phyloP scores from a whole-genome alignment of 2,113 vertebrate species.

The Atherinomorus stipes region DNA sequence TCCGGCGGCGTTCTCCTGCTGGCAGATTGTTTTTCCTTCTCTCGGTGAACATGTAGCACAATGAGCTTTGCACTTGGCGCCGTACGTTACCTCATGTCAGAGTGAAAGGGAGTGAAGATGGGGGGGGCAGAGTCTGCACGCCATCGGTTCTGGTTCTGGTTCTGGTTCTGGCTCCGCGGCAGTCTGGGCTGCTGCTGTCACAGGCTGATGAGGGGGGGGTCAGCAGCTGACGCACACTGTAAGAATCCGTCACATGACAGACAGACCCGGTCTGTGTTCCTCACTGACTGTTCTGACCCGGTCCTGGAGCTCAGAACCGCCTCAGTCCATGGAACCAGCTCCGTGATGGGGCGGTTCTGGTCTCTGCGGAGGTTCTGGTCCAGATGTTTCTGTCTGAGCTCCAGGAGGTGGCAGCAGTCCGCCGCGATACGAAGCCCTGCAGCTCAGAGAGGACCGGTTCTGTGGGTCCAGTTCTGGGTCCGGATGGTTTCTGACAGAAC shows the following conservation, averaged over 20 bases:
- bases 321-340: no score
- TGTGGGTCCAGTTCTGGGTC: no score
- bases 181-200: slow-evolving; percentile 66
- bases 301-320: no score
- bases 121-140: no score
- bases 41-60: slow-evolving; percentile 91
- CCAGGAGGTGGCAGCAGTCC: neutral
- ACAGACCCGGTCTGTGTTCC: no score
- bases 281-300: no score
- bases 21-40: neutral
- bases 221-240: slow-evolving; percentile 68
- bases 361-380: neutral
- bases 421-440: neutral
- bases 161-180: slow-evolving; percentile 91
- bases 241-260: slow-evolving; percentile 19
- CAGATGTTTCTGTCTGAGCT: neutral
- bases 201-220: neutral
- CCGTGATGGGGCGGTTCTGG: no score
- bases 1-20: no score
- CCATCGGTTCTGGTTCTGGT: slow-evolving; percentile 86
- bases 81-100: slow-evolving; percentile 96
- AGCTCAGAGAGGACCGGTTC: no score
- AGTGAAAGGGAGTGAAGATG: slow-evolving; percentile 75
- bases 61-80: slow-evolving; percentile 93
- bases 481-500: no score